These are phyloP conservation scores for Watsonalla binaria DNA, from an alignment of 2,888 invertebrate species.

Conservation along the genomic window DNA sequence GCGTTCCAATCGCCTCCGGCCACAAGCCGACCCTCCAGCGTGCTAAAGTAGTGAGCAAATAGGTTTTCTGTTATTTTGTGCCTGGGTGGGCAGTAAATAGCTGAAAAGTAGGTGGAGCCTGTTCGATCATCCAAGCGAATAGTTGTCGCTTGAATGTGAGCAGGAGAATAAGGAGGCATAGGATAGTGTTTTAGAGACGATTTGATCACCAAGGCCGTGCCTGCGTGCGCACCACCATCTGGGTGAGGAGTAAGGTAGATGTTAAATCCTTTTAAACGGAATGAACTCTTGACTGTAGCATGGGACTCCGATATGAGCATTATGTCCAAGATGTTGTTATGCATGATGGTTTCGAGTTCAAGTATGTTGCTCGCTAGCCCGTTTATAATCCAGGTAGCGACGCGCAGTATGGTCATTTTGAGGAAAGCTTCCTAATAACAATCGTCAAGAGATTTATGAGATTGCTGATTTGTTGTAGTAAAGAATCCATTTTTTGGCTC, in stretches of 20 bases:
- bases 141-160: constrained; percentile 13
- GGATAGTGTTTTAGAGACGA: constrained; percentile 8
- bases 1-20: constrained; percentile 18
- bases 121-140: constrained; percentile 4
- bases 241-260: constrained; percentile 11
- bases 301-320: constrained; percentile 17
- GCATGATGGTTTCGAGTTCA: constrained; percentile 10
- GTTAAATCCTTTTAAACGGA: constrained; percentile 9
- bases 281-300: constrained; percentile 2
- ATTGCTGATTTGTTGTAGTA: constrained; percentile 11
- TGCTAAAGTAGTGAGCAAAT: constrained; percentile 1
- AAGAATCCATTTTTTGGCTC: constrained; percentile 14
- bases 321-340: constrained; percentile 10
- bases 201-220: constrained; percentile 10
- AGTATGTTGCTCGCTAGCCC: constrained; percentile 12
- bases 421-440: not conserved
- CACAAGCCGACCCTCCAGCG: constrained; percentile 7
- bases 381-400: constrained; percentile 19
- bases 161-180: constrained; percentile 2
- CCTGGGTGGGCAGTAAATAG: constrained; percentile 19
- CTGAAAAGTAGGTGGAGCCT: constrained; percentile 6
- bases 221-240: constrained; percentile 14
- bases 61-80: constrained; percentile 7
- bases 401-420: not conserved
- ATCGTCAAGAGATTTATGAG: not conserved